phyloP scores from a whole-genome alignment of 1,140 invertebrate genomes.

The Onthophagus taurus region DNA sequence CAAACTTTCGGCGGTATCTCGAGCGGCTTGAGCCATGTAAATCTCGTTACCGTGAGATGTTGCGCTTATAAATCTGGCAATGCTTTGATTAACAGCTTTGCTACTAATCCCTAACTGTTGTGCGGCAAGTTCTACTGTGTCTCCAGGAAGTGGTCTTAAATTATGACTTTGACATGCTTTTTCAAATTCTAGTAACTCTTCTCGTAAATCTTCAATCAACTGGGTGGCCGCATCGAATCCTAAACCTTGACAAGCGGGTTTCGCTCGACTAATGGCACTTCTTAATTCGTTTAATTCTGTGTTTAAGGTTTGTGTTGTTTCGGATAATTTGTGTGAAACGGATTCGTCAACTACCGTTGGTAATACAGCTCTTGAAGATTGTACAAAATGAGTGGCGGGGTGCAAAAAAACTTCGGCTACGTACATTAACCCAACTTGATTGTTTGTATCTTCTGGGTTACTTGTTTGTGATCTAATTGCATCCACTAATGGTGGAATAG shows the following conservation, averaged over 20 bases:
- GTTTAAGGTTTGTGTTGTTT: constrained; percentile 65
- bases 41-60: constrained; percentile 51
- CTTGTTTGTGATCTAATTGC: constrained; percentile 65
- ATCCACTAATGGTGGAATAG: constrained; percentile 73
- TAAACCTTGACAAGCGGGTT: constrained; percentile 79
- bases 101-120: constrained; percentile 59
- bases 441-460: constrained; percentile 61
- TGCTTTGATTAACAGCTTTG: constrained; percentile 51
- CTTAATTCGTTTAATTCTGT: constrained; percentile 69
- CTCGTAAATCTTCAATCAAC: constrained; percentile 67
- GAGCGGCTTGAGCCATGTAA: constrained; percentile 72
- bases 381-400: constrained; percentile 47
- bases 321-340: constrained; percentile 44
- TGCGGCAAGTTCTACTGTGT: constrained; percentile 69
- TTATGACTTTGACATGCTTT: constrained; percentile 58
- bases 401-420: constrained; percentile 79
- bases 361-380: constrained; percentile 69
- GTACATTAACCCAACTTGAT: constrained; percentile 76
- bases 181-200: constrained; percentile 73
- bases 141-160: constrained; percentile 75
- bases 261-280: constrained; percentile 66
- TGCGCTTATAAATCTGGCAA: constrained; percentile 11
- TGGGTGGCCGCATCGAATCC: constrained; percentile 78
- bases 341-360: constrained; percentile 76
- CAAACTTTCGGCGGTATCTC: constrained; percentile 68